phyloP scores from a whole-genome alignment of 2,113 vertebrate species.

The Xenopus laevis region DNA sequence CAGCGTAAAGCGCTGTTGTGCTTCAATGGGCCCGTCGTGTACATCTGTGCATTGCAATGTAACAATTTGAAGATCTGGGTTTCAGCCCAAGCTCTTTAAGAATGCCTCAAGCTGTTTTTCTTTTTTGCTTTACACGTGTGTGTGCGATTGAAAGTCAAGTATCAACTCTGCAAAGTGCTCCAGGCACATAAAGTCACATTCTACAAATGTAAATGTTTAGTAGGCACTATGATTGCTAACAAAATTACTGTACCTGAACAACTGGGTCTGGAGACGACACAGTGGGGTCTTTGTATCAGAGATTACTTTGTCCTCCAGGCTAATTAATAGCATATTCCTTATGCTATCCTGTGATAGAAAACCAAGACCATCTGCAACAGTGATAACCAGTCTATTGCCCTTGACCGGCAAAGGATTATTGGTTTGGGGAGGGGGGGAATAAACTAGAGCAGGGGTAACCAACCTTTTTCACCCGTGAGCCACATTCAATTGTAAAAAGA shows the following conservation, averaged over 20 bases:
- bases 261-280: neutral
- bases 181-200: neutral
- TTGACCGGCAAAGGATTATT: neutral
- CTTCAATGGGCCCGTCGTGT: constrained; percentile 9
- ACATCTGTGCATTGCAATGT: constrained; percentile 11
- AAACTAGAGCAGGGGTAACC: too few relatives aligned
- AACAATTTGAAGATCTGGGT: constrained; percentile 7
- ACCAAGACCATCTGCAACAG: too few relatives aligned
- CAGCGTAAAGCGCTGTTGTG: constrained; percentile 1
- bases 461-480: too few relatives aligned
- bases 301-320: neutral
- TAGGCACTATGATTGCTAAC: neutral
- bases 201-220: neutral
- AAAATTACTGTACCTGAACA: neutral
- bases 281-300: neutral
- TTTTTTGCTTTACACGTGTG: constrained; percentile 1
- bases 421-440: too few relatives aligned
- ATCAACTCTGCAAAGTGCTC: neutral
- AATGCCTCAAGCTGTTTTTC: constrained; percentile 19
- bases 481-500: too few relatives aligned
- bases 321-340: neutral
- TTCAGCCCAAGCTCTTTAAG: neutral
- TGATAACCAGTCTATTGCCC: too few relatives aligned
- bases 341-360: neutral
- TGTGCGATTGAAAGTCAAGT: constrained; percentile 4